These are phyloP conservation scores for Aphidius colemani DNA, from an alignment of 2,888 invertebrate species.

Conservation along the genomic window DNA sequence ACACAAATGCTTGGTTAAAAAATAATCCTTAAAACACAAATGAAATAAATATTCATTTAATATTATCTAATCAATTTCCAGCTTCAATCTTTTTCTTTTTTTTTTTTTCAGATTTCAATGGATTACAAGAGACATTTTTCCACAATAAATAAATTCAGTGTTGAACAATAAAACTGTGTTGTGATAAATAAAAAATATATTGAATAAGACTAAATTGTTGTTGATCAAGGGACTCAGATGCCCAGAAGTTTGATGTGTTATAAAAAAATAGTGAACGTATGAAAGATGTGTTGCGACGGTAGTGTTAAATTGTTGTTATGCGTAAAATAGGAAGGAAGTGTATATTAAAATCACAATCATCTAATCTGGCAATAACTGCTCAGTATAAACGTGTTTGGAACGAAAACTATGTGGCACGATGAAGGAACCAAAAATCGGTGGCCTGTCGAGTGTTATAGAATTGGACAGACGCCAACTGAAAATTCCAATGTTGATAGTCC, in stretches of 20 bases:
- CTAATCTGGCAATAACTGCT: constrained; percentile 32
- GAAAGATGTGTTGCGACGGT: constrained; percentile 15
- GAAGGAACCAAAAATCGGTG: constrained; percentile 53
- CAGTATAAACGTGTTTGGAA: constrained; percentile 35
- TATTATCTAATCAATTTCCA: too few species aligned
- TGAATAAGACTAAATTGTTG: constrained; percentile 22
- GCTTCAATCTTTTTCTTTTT: too few species aligned
- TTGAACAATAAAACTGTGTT: too few species aligned
- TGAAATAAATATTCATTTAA: too few species aligned
- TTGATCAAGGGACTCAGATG: constrained; percentile 21
- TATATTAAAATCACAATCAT: constrained; percentile 31
- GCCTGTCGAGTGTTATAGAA: constrained; percentile 35
- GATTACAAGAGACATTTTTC: too few species aligned
- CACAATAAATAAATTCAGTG: too few species aligned
- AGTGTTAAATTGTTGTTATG: constrained; percentile 21
- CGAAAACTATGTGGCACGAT: constrained; percentile 55
- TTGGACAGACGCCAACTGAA: constrained; percentile 32
- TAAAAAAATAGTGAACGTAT: constrained; percentile 24
- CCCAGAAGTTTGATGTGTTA: constrained; percentile 19
- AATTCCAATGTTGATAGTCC: constrained; percentile 41
- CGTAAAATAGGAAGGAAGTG: constrained; percentile 33
- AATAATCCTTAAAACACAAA: too few species aligned
- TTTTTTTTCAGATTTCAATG: not conserved
- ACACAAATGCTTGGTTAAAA: too few species aligned
- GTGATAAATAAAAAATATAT: not conserved